Evolutionary conservation across 2,888 invertebrate genomes (phyloP).

Genomic region (Drosophila mimica): DNA sequence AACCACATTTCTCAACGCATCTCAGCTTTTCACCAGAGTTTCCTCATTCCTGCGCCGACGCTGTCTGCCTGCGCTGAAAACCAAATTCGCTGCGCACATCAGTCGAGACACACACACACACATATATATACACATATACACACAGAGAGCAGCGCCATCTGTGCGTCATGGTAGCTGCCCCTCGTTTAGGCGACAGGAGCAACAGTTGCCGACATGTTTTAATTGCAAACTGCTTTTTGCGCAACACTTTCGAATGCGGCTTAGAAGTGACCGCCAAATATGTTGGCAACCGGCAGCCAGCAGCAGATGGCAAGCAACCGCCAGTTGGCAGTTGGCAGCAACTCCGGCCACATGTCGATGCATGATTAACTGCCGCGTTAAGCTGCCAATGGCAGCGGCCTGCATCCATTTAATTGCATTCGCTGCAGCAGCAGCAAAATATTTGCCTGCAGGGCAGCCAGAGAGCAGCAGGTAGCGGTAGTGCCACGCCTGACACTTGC

Average conservation of each 20-base stretch:
- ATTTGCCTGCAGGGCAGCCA: slow-evolving; percentile 53
- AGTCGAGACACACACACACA: slow-evolving; percentile 8
- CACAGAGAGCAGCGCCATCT: slow-evolving; percentile 69
- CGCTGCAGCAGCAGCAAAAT: slow-evolving; percentile 47
- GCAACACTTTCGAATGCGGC: slow-evolving; percentile 77
- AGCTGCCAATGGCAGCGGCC: slow-evolving; percentile 64
- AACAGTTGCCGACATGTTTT: slow-evolving; percentile 68
- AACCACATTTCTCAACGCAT: slow-evolving; percentile 79
- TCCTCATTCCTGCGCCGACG: slow-evolving; percentile 75
- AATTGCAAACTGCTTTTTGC: slow-evolving; percentile 81
- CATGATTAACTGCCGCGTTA: slow-evolving; percentile 82
- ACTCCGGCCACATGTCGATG: slow-evolving; percentile 61
- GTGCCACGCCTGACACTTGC: slow-evolving; percentile 15
- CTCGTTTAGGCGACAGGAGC: slow-evolving; percentile 49
- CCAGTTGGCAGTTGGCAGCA: slow-evolving; percentile 24
- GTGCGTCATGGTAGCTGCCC: slow-evolving; percentile 62
- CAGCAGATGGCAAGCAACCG: slow-evolving; percentile 8
- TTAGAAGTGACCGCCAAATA: slow-evolving; percentile 79
- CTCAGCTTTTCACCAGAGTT: slow-evolving; percentile 76
- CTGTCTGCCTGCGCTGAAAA: slow-evolving; percentile 57
- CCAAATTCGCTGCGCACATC: slow-evolving; percentile 75
- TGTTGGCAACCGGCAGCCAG: slow-evolving; percentile 42
- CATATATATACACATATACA: background rate
- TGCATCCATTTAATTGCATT: slow-evolving; percentile 81
- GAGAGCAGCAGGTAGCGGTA: slow-evolving; percentile 41